Conservation (phyloP, 2,888 invertebrate genomes). For the Coelopa pilipes region DNA sequence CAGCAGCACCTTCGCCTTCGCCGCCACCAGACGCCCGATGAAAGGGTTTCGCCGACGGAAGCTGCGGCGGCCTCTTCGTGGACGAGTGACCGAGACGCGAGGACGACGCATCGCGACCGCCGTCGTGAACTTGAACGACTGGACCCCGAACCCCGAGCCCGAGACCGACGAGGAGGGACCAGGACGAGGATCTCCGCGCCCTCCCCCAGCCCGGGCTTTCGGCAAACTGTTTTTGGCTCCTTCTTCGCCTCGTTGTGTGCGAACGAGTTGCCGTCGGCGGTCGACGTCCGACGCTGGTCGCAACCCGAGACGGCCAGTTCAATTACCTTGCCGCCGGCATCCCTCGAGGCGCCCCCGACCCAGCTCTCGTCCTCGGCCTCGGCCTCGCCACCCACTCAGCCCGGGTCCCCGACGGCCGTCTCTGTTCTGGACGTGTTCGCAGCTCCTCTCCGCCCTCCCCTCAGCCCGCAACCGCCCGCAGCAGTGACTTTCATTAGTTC, state of each 20-base stretch:
- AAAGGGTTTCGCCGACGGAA: too few relatives aligned
- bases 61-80: too few relatives aligned
- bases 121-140: too few relatives aligned
- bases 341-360: not conserved
- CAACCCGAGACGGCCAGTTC: constrained; percentile 33
- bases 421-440: not conserved
- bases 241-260: not conserved
- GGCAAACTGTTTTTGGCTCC: not conserved
- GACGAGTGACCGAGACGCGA: too few relatives aligned
- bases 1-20: too few relatives aligned
- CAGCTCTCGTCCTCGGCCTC: too few relatives aligned
- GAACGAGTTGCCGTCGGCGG: constrained; percentile 28
- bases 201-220: not conserved
- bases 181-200: not conserved
- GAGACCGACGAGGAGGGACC: too few relatives aligned
- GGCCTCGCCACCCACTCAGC: too few relatives aligned
- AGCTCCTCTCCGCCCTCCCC: not conserved
- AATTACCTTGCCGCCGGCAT: constrained; percentile 19
- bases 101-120: too few relatives aligned
- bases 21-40: too few relatives aligned
- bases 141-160: too few relatives aligned
- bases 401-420: too few relatives aligned
- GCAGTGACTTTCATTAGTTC: constrained; percentile 44
- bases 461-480: not conserved
- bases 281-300: constrained; percentile 14